Percentiles rank a stretch among this genome's conserved stretches.
Conservation (phyloP, 2,888 invertebrate genomes). For the Synergus itoensis region DNA sequence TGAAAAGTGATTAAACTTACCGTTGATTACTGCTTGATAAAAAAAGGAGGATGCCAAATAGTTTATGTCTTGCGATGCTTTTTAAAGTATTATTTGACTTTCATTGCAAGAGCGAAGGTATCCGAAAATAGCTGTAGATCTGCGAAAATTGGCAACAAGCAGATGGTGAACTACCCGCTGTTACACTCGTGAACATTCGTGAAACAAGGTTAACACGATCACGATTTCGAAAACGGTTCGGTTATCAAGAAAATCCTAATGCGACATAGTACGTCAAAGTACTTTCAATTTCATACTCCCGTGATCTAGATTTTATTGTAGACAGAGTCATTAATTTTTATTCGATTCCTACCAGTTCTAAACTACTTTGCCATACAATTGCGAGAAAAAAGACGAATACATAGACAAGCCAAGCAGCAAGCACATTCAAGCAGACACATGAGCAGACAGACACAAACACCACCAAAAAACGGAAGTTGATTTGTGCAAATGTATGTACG, state of each 20-base stretch:
- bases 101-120: slow-evolving; percentile 7
- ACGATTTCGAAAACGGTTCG: slow-evolving; percentile 1
- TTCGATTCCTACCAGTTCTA: not conserved
- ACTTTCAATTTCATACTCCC: not conserved
- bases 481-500: not conserved
- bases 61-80: slow-evolving; percentile 1
- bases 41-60: slow-evolving; percentile 18
- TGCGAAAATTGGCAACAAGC: slow-evolving; percentile 52
- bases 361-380: not conserved
- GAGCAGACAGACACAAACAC: no score
- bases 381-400: not conserved
- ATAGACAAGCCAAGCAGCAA: not conserved
- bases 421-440: no score
- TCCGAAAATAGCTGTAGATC: slow-evolving; percentile 51
- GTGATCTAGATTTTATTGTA: not conserved
- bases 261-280: not conserved
- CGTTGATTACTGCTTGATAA: slow-evolving; percentile 2
- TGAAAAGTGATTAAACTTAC: slow-evolving; percentile 23
- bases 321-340: not conserved
- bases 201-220: slow-evolving; percentile 48
- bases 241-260: slow-evolving; percentile 6
- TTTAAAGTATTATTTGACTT: slow-evolving; percentile 28
- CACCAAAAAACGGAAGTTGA: not conserved
- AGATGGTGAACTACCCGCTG: slow-evolving; percentile 49
- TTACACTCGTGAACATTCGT: slow-evolving; percentile 38